Base-by-base conservation (phyloP, 2,113 vertebrate genomes). In the Platysteira castanea region DNA sequence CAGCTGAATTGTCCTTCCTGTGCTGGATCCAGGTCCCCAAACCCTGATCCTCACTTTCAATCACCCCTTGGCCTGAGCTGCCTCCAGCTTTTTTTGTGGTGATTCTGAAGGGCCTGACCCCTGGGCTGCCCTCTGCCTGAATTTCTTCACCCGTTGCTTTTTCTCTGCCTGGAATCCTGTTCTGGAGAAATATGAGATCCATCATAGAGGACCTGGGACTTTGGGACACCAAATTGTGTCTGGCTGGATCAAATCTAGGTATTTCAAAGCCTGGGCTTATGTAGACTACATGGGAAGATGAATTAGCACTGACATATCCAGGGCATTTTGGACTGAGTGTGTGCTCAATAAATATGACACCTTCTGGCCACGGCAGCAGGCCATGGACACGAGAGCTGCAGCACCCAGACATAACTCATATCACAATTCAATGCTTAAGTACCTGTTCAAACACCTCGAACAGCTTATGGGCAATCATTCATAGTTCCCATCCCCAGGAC, bases 401-500 rank as follows among this genome's bases (percentile, higher is more conserved):
- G 64, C 3, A 0, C 61, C 64, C 67, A 83, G 68, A 27, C 52
- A 41, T 78, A 70, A 78, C 71, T 95, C 42, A 39, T 50, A 15
- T 24, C 3, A 6, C 84, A 95, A 35, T 49, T 68, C 65, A 68
- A 1, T 64, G 75, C 53, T 67, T 65, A 84, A 74, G 39, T 84
- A 78, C 71, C 76, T 70, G 54, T 37, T 92, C 84, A 84, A 88
- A 54, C 50, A 74, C 20, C 41, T 28, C 5, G 2, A 60, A 47
- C 46, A 31, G 19, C 31, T 71, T 13, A 13, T 28, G 57, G 82
- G 23, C 59, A 57, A 39, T 84, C 42, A 28, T 15, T 84, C 56
- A 6, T 37, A 31, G 42, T 47, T 11, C 42, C 20, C 0, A 1
- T 53, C 53, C 74, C 60, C 0, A 1, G 37, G 59, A 59, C 39